phyloP scores from a whole-genome alignment of 2,888 invertebrate species.

The Steinernema scapterisci region DNA sequence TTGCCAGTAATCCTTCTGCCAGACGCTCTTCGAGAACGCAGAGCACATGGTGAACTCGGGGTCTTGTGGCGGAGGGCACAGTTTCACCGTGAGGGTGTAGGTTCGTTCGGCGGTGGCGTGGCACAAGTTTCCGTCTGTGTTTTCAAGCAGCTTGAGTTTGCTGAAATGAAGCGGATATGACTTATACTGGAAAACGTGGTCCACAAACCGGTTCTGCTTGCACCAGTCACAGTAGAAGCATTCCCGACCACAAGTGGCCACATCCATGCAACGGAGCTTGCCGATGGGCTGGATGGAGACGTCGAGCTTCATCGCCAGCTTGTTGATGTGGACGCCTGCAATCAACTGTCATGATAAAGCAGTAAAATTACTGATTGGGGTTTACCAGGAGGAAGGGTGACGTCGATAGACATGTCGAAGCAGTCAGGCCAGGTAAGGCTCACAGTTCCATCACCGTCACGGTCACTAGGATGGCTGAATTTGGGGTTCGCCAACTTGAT shows the following conservation, averaged over 20 bases:
- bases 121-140: slow-evolving; percentile 65
- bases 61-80: slow-evolving; percentile 66
- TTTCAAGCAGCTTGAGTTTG: slow-evolving; percentile 64
- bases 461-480: slow-evolving; percentile 49
- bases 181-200: background rate
- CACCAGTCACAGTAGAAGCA: slow-evolving; percentile 67
- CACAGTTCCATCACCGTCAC: slow-evolving; percentile 58
- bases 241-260: slow-evolving; percentile 65
- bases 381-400: slow-evolving; percentile 61
- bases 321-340: slow-evolving; percentile 62
- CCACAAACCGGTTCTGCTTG: slow-evolving; percentile 44
- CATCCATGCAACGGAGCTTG: slow-evolving; percentile 66
- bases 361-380: background rate
- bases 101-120: slow-evolving; percentile 64
- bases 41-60: slow-evolving; percentile 66
- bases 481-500: slow-evolving; percentile 64
- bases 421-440: slow-evolving; percentile 65
- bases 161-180: slow-evolving; percentile 37
- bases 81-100: slow-evolving; percentile 56
- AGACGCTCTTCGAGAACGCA: slow-evolving; percentile 65
- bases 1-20: slow-evolving; percentile 67
- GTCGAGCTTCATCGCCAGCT: slow-evolving; percentile 65
- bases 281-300: slow-evolving; percentile 67
- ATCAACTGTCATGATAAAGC: too few relatives aligned
- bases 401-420: slow-evolving; percentile 66